A percentile compares a stretch with the other conserved stretches of the same genome.
phyloP scores from a whole-genome alignment of 2,113 vertebrate genomes.

The Scolopax mira region DNA sequence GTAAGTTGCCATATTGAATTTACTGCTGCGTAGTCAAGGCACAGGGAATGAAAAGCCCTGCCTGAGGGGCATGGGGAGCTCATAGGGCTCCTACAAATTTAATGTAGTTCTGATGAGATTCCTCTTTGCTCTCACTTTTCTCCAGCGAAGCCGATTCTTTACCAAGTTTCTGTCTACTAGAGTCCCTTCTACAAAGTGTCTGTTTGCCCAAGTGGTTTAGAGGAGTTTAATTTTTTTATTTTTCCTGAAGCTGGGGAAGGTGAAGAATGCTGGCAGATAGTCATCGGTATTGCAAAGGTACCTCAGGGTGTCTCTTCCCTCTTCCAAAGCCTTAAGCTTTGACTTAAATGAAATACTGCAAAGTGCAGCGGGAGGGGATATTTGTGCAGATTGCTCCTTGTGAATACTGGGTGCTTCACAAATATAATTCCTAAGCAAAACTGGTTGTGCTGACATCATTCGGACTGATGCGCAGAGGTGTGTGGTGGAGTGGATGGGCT shows the following conservation, averaged over 20 bases:
- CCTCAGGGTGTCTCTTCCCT: background rate
- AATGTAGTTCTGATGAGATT: background rate
- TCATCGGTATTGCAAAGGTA: background rate
- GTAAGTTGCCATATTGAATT: background rate
- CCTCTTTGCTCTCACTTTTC: background rate
- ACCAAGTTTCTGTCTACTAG: background rate
- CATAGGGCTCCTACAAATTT: background rate
- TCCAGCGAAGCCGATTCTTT: background rate
- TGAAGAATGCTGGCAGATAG: background rate
- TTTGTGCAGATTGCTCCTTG: background rate
- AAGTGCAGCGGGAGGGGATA: background rate
- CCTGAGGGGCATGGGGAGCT: background rate
- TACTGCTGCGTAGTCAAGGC: background rate
- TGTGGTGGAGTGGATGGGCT: background rate
- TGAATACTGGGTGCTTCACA: background rate
- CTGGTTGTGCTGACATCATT: background rate
- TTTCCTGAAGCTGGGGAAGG: background rate
- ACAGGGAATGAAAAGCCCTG: background rate
- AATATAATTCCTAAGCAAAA: background rate
- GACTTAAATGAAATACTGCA: background rate
- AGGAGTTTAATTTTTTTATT: background rate
- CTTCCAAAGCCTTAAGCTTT: background rate
- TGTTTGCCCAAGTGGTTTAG: background rate
- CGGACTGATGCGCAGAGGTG: accelerated
- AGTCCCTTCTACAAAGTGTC: background rate